Evolutionary conservation across 2,888 invertebrate species (phyloP).

Genomic region (Drosophila mulleri): DNA sequence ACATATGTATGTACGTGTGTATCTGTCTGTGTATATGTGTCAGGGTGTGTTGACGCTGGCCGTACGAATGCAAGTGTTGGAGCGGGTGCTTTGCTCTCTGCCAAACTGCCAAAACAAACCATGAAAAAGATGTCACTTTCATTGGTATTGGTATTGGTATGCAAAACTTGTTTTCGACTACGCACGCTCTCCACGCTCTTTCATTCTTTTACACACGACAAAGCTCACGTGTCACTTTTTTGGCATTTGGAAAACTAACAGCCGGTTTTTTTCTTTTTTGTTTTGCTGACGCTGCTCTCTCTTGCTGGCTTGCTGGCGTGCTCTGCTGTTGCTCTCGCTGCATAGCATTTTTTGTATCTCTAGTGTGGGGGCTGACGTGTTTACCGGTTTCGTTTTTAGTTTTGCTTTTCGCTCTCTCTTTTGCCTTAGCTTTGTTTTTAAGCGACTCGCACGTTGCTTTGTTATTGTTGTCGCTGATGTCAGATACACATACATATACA

Average conservation of each 20-base stretch:
- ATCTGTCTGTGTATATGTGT: constrained; percentile 25
- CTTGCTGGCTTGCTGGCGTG: neutral
- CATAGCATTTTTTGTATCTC: no score
- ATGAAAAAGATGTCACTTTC: constrained; percentile 45
- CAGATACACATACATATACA: constrained; percentile 50
- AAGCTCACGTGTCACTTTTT: constrained; percentile 59
- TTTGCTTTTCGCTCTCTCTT: constrained; percentile 31
- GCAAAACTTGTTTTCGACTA: constrained; percentile 54
- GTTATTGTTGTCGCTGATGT: constrained; percentile 78
- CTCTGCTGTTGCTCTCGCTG: neutral
- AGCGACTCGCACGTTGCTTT: constrained; percentile 70
- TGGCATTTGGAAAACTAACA: constrained; percentile 31
- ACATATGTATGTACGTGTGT: neutral
- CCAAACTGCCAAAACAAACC: constrained; percentile 46
- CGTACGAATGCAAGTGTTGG: constrained; percentile 35
- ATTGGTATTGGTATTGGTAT: constrained; percentile 54
- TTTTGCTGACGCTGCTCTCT: neutral
- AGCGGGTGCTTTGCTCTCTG: constrained; percentile 21
- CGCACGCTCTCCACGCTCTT: constrained; percentile 35
- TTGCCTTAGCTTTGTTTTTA: constrained; percentile 55
- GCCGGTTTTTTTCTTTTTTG: neutral
- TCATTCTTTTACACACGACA: constrained; percentile 30
- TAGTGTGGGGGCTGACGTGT: constrained; percentile 64
- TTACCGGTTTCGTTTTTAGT: constrained; percentile 66
- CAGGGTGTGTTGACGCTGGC: constrained; percentile 41